Conservation (phyloP, 2,888 invertebrate species). For the Drosophila suboccidentalis region DNA sequence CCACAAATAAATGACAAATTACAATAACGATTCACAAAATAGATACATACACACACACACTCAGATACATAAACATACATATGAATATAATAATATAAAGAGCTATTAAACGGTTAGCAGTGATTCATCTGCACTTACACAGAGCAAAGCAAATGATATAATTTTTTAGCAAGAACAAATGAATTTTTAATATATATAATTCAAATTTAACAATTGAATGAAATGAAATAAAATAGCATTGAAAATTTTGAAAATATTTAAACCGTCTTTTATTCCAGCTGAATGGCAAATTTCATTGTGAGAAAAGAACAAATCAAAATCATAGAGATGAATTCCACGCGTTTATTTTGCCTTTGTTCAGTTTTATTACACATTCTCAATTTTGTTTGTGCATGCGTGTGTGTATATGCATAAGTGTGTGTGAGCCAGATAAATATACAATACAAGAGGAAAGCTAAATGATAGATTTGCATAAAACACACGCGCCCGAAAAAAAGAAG, state of each 20-base stretch:
- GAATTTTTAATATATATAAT: constrained; percentile 51
- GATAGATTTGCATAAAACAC: constrained; percentile 34
- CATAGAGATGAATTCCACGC: constrained; percentile 5
- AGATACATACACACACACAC: constrained; percentile 26
- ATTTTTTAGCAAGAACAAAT: constrained; percentile 63
- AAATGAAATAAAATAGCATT: constrained; percentile 54
- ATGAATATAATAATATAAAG: constrained; percentile 35
- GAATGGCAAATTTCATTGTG: not conserved
- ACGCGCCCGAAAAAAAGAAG: constrained; percentile 39
- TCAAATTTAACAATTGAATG: constrained; percentile 38
- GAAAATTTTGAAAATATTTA: constrained; percentile 45
- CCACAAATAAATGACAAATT: constrained; percentile 57
- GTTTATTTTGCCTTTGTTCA: constrained; percentile 14
- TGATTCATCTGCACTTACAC: constrained; percentile 25
- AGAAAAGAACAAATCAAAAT: not conserved
- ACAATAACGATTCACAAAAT: constrained; percentile 55
- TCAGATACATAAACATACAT: constrained; percentile 28
- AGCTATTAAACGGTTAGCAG: constrained; percentile 51
- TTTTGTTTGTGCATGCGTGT: constrained; percentile 18
- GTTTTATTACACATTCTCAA: constrained; percentile 62
- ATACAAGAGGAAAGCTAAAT: constrained; percentile 22
- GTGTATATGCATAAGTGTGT: constrained; percentile 17
- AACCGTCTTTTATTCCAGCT: constrained; percentile 15
- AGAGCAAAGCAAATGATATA: constrained; percentile 53
- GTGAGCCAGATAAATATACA: constrained; percentile 65